A percentile compares a stretch with the other conserved stretches of the same genome.
Conservation (phyloP, 2,888 invertebrate genomes). For the Diplolepis rosae region DNA sequence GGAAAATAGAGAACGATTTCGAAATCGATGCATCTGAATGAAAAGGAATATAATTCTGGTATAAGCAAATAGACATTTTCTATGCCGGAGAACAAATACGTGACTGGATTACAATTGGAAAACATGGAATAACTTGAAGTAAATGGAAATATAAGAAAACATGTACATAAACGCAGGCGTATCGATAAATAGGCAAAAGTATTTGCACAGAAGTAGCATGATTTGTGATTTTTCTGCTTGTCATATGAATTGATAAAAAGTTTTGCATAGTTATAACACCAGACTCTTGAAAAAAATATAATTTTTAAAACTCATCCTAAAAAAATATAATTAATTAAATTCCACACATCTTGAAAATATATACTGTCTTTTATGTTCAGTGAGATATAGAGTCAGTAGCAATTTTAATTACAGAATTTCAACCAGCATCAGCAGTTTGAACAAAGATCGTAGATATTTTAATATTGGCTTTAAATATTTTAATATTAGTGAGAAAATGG, state of each 20-base stretch:
- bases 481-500: not conserved
- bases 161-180: not conserved
- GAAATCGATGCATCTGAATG: not conserved
- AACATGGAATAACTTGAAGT: constrained; percentile 55
- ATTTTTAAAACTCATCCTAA: too few relatives aligned
- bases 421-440: not conserved
- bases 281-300: too few relatives aligned
- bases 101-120: constrained; percentile 55
- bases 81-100: constrained; percentile 44
- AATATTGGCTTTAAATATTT: not conserved
- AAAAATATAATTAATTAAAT: not conserved
- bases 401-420: not conserved
- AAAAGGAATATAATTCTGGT: not conserved
- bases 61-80: not conserved
- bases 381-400: not conserved
- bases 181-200: not conserved
- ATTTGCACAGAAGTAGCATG: not conserved
- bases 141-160: constrained; percentile 12
- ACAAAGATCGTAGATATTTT: not conserved
- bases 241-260: too few relatives aligned
- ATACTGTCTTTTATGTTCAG: not conserved
- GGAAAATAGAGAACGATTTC: too few relatives aligned
- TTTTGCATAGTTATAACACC: too few relatives aligned
- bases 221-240: not conserved
- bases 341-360: not conserved